Evolutionary conservation across 53 echinoderm and acorn worm genomes (phyloP).

Genomic region (Holothuria leucospilota): DNA sequence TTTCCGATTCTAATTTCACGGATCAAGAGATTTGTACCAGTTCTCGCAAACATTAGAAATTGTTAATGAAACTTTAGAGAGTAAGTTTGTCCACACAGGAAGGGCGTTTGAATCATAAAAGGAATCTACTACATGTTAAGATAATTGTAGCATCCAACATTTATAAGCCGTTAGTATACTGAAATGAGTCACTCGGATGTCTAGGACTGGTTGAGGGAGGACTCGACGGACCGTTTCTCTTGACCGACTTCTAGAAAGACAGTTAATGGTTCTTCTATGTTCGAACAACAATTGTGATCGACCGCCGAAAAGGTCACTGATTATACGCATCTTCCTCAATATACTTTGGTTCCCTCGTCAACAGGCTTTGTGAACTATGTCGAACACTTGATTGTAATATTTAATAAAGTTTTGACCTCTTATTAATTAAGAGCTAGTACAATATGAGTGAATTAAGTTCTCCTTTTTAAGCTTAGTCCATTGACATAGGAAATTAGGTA

Average conservation of each 20-base stretch:
- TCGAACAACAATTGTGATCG: too few relatives aligned
- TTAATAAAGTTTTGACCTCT: too few relatives aligned
- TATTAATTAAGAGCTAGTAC: too few relatives aligned
- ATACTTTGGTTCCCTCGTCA: too few relatives aligned
- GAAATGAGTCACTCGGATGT: slow-evolving; percentile 33
- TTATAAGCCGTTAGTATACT: neutral
- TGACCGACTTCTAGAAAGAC: slow-evolving; percentile 12
- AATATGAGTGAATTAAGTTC: too few relatives aligned
- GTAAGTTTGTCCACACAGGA: slow-evolving; percentile 54
- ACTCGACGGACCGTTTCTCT: neutral
- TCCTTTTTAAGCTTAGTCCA: too few relatives aligned
- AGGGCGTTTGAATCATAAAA: slow-evolving; percentile 36
- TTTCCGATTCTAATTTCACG: slow-evolving; percentile 55
- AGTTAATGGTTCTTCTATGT: too few relatives aligned
- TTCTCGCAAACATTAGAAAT: slow-evolving; percentile 43
- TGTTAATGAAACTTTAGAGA: slow-evolving; percentile 44
- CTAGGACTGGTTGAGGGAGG: neutral
- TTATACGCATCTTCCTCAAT: too few relatives aligned
- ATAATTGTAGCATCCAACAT: slow-evolving; percentile 36
- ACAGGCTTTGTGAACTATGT: too few relatives aligned
- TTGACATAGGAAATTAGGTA: too few relatives aligned
- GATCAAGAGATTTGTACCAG: slow-evolving; percentile 53
- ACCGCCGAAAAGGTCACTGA: too few relatives aligned
- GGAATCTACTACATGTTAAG: neutral
- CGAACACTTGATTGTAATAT: too few relatives aligned